Conservation (phyloP, 2,113 vertebrate species). For the Orthonyx spaldingii region DNA sequence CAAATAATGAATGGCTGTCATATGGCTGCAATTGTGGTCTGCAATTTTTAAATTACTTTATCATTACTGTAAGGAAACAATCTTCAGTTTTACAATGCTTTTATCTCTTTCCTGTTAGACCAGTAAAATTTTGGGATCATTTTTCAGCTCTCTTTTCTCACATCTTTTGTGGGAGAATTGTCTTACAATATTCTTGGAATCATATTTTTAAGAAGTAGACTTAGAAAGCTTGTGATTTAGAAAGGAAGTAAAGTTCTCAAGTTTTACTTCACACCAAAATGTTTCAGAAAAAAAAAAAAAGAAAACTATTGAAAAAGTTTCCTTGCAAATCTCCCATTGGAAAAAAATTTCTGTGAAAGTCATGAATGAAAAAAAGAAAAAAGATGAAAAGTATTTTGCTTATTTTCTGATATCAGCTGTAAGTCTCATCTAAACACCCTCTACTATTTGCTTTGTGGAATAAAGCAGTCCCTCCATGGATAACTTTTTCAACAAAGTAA, state of each 20-base stretch:
- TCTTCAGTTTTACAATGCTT: not conserved
- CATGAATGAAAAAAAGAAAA: not conserved
- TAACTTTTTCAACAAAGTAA: not conserved
- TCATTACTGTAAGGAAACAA: not conserved
- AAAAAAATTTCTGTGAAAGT: not conserved
- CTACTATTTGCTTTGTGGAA: not conserved
- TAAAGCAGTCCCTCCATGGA: not conserved
- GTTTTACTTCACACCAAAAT: not conserved
- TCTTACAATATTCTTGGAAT: not conserved
- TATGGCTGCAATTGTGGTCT: not conserved
- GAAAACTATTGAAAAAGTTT: not conserved
- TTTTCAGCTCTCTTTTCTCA: not conserved
- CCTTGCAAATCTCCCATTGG: not conserved
- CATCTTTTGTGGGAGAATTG: not conserved
- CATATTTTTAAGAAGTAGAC: not conserved
- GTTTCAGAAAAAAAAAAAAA: not conserved
- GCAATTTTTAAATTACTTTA: not conserved
- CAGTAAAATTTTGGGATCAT: not conserved
- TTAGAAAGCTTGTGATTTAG: not conserved
- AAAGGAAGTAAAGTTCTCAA: not conserved
- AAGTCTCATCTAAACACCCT: not conserved
- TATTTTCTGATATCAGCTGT: not conserved
- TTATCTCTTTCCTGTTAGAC: not conserved
- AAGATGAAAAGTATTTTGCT: not conserved
- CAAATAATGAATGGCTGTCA: not conserved